Evolutionary conservation across 92 coral and sea anemone species (phyloP).

Genomic region (Parazoanthus swiftii): DNA sequence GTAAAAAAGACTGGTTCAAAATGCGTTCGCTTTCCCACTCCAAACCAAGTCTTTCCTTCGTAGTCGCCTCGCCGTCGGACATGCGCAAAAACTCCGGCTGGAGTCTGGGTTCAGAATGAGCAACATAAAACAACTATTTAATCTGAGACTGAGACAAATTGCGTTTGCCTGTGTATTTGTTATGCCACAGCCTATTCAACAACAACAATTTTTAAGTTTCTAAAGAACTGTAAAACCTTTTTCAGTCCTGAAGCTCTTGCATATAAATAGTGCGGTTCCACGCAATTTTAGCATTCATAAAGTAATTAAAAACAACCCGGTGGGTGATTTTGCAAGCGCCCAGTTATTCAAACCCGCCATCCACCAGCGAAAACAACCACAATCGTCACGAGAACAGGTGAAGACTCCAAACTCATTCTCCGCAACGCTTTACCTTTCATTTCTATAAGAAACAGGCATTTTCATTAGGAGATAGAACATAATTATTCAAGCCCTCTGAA

Average conservation of each 20-base stretch:
- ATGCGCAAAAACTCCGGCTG: too few species aligned
- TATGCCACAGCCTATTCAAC: neutral
- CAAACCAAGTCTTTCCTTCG: neutral
- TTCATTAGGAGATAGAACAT: neutral
- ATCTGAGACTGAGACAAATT: too few species aligned
- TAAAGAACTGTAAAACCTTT: neutral
- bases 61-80: neutral
- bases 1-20: too few species aligned
- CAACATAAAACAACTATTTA: too few species aligned
- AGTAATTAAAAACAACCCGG: neutral
- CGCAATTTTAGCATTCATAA: neutral
- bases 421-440: neutral
- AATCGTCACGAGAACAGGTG: neutral
- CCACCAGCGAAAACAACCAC: slow-evolving; percentile 1
- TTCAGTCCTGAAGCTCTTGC: neutral
- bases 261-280: neutral
- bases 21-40: neutral
- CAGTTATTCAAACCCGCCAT: neutral
- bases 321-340: neutral
- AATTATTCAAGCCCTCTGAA: neutral
- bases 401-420: neutral
- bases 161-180: neutral
- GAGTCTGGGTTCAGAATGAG: too few species aligned
- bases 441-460: neutral
- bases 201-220: too few species aligned